Evolutionary conservation across 2,888 invertebrate genomes (phyloP), one percentile per base, ranked within the genome.

Genomic region (Lydus trimaculatus): DNA sequence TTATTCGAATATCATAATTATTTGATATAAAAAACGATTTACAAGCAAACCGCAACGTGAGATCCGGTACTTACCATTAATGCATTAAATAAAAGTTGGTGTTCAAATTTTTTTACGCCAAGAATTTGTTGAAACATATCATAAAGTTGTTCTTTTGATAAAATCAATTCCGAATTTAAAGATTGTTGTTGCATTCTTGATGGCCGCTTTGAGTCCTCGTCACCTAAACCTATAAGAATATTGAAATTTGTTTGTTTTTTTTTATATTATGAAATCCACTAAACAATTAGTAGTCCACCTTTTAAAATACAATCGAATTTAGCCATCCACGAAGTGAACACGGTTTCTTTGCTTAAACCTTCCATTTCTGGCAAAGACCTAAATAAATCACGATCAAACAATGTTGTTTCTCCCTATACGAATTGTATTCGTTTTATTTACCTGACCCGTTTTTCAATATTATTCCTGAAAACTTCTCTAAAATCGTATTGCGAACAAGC

Each of bases 111-210:
- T 89, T 99, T 99, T 65, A 99, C 96, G 65, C 94, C 94, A 72
- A 99, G 89, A 78, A 99, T 98, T 87, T 98, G 98, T 86, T 99
- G 99, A 86, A 99, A 99, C 97, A 99, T 98, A 86, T 99, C 99
- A 87, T 98, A 99, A 13, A 99, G 91, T 85, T 99, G 99, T 84
- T 99, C 99, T 87, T 99, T 99, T 79, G 97, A 97, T 77, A 99
- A 90, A 82, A 99, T 97, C 78, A 95, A 89, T 86, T 98, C 98
- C 63, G 95, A 96, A 87, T 94, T 98, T 80, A 94, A 88, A 73
- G 92, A 92, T 86, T 96, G 95, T 84, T 94, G 94, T 85, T 95
- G 95, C 86, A 95, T 93, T 76, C 95, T 88, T 39, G 94, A 92
- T 63, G 96, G 95, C 82, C 95, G 87, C 85, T 96, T 96, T 15